phyloP scores from a whole-genome alignment of 2,797 vertebrate genomes.

The Champsocephalus esox region DNA sequence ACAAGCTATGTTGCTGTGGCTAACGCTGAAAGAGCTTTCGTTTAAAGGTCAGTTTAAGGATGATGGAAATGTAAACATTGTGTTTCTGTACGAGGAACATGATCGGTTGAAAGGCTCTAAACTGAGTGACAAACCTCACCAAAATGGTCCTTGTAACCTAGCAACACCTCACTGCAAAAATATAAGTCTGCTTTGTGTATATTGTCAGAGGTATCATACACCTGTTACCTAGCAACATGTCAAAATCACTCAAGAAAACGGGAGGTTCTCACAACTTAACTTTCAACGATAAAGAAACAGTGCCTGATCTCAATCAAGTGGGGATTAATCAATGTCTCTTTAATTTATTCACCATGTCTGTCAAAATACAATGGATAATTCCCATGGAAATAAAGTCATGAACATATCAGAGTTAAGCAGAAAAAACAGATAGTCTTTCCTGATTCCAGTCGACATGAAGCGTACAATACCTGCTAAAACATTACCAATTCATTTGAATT shows the following conservation, averaged over 20 bases:
- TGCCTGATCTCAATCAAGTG: conserved; percentile 10
- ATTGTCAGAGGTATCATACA: conserved; percentile 41
- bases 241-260: conserved; percentile 23
- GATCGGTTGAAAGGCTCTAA: conserved; percentile 2
- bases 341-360: neutral
- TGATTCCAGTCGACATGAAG: too few species aligned
- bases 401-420: neutral
- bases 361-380: neutral
- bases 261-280: neutral
- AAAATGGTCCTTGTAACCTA: conserved; percentile 59
- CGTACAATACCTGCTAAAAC: too few species aligned
- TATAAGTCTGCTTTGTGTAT: conserved; percentile 40
- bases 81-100: neutral
- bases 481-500: too few species aligned
- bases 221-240: conserved; percentile 50
- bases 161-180: conserved; percentile 57
- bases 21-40: neutral
- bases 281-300: conserved; percentile 1
- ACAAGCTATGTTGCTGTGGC: neutral
- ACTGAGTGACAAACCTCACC: conserved; percentile 16
- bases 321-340: conserved; percentile 3
- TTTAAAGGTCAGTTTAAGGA: conserved; percentile 9
- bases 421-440: neutral
- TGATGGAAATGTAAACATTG: conserved; percentile 11
- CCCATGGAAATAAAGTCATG: neutral